Evolutionary conservation across 2,888 invertebrate species (phyloP).

Genomic region (Chydorus sphaericus): DNA sequence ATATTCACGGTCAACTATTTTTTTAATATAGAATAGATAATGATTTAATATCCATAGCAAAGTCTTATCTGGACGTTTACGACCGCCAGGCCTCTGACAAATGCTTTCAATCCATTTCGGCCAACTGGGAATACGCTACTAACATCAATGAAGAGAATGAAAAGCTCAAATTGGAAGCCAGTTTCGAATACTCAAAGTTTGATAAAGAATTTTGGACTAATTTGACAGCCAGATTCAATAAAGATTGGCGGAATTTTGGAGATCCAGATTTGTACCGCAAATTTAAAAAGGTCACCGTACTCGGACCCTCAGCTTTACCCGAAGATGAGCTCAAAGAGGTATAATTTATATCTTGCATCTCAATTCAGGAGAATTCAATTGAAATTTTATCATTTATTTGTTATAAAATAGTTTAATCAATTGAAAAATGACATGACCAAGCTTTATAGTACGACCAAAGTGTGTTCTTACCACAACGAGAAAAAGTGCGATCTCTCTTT

Average conservation of each 20-base stretch:
- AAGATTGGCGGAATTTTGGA: not conserved
- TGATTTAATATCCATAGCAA: too few relatives aligned
- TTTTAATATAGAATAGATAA: too few relatives aligned
- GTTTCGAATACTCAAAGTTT: not conserved
- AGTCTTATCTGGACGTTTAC: not conserved
- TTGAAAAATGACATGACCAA: conserved; percentile 54
- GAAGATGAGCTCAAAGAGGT: not conserved
- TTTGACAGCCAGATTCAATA: not conserved
- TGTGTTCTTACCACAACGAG: conserved; percentile 59
- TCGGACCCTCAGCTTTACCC: not conserved
- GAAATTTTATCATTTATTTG: not conserved
- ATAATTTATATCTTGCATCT: not conserved
- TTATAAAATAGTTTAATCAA: not conserved
- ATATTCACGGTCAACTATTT: too few relatives aligned
- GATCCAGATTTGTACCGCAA: not conserved
- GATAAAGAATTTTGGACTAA: not conserved
- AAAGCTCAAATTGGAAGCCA: not conserved
- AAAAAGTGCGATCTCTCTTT: conserved; percentile 50
- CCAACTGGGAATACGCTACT: conserved; percentile 79
- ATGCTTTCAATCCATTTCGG: conserved; percentile 35
- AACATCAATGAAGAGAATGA: conserved; percentile 57
- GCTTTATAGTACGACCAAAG: conserved; percentile 59
- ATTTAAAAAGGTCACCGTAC: not conserved
- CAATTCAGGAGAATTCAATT: not conserved
- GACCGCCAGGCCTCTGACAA: not conserved